Base-by-base conservation (phyloP, 2,797 vertebrate genomes). In the Kryptopterus vitreolus region DNA sequence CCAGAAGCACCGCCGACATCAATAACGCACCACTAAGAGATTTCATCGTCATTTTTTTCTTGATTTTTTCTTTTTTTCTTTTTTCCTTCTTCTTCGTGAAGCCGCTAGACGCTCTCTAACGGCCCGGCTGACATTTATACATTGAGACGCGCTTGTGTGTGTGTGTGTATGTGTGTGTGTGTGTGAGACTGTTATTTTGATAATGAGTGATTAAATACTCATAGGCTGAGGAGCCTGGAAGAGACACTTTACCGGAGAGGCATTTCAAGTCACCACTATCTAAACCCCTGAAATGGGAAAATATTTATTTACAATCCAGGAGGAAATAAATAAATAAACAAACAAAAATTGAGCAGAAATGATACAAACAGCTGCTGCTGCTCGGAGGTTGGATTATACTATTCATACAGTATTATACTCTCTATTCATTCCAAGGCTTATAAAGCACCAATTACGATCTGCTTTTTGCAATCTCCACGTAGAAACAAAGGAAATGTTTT, bases 191-290 rank as follows among this genome's bases (percentile, higher is more conserved):
- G 79, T 77, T 79, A 66, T 70, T 61, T 61, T 80, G 78, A 85
- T 85, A 86, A 85, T 76, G 70, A 83, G 79, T 77, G 73, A 85
- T 85, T 84, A 85, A 82, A 83, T 78, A 84, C 68, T 73, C 81
- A 80, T 77, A 82, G 81, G 80, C 72, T 59, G 57, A 76, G 80
- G 15, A 80, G 55, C 46, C 71, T 69, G 55, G 9, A 57, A 63
- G 71, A 77, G 79, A 65, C 72, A 43, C 77, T 70, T 70, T 43
- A 66, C 77, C 63, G 79, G 58, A 79, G 77, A 82, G 73, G 35
- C 74, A 76, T 83, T 61, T 74, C 63, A 83, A 85, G 63, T 78
- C 83, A 82, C 83, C 79, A 77, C 63, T 38, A 70, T 77, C 33
- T n/a, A 38, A 75, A 80, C 58, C 69, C 38, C 38, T 10, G 38